A percentile compares a stretch with the other conserved stretches of the same genome.
phyloP scores from a whole-genome alignment of 2,797 vertebrate species.

The Alfaro cultratus region DNA sequence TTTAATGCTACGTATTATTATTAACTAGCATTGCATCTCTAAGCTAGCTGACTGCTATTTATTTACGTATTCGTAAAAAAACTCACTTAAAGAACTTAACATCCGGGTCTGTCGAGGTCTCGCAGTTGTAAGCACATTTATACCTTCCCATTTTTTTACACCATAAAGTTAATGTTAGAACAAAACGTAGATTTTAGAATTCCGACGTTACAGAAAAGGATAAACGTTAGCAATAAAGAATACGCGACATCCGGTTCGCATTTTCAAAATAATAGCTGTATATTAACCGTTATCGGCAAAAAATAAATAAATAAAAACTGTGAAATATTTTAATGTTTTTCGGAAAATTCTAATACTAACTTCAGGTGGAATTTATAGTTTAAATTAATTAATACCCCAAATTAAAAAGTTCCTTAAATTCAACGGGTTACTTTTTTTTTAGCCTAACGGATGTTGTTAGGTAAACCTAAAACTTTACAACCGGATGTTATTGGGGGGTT shows the following conservation, averaged over 20 bases:
- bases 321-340: not conserved
- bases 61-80: not conserved
- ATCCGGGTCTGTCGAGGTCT: slow-evolving; percentile 51
- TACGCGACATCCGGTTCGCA: not conserved
- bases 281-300: not conserved
- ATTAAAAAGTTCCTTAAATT: not conserved
- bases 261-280: slow-evolving; percentile 46
- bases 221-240: not conserved
- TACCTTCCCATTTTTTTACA: slow-evolving; percentile 66
- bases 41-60: not conserved
- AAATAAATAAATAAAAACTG: too few relatives aligned
- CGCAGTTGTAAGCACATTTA: slow-evolving; percentile 72
- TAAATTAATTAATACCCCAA: not conserved
- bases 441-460: not conserved
- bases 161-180: not conserved
- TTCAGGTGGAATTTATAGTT: not conserved
- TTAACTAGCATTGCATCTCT: not conserved
- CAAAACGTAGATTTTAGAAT: not conserved
- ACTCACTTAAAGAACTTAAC: slow-evolving; percentile 78
- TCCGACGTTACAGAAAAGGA: not conserved
- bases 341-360: not conserved
- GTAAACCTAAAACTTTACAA: not conserved
- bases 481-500: not conserved
- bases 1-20: not conserved
- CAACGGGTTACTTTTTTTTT: not conserved